Evolutionary conservation across 92 coral and sea anemone species (phyloP).

Genomic region (Umimayanthus chanpuru): DNA sequence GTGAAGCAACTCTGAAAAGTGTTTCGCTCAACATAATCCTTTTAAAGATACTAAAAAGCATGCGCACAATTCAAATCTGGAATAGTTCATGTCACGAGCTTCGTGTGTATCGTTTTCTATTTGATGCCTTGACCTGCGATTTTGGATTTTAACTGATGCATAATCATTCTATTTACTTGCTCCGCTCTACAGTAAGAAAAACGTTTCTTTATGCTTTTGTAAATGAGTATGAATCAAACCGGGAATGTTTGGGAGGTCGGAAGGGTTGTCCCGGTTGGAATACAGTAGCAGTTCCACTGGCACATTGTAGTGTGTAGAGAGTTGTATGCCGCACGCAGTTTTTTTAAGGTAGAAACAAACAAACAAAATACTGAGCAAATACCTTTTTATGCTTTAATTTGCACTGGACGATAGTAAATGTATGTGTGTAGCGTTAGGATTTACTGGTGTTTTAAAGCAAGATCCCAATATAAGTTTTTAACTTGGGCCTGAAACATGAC

Average conservation of each 20-base stretch:
- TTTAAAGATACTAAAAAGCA: neutral
- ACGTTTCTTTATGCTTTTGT: no score
- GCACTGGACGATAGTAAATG: neutral
- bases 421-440: neutral
- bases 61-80: neutral
- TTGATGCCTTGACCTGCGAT: neutral
- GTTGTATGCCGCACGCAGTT: neutral
- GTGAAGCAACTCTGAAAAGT: neutral
- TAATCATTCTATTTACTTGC: neutral
- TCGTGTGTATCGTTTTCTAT: neutral
- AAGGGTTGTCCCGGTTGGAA: neutral
- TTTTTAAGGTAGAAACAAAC: neutral
- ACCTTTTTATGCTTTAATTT: no score
- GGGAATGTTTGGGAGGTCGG: neutral
- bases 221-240: neutral
- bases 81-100: no score
- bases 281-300: neutral
- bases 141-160: neutral
- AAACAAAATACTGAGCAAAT: neutral
- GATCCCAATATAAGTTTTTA: neutral
- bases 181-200: neutral
- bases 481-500: neutral
- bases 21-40: neutral
- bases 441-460: neutral
- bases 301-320: neutral